Conservation (phyloP, 1,140 invertebrate species). For the Drosophila sturtevanti region DNA sequence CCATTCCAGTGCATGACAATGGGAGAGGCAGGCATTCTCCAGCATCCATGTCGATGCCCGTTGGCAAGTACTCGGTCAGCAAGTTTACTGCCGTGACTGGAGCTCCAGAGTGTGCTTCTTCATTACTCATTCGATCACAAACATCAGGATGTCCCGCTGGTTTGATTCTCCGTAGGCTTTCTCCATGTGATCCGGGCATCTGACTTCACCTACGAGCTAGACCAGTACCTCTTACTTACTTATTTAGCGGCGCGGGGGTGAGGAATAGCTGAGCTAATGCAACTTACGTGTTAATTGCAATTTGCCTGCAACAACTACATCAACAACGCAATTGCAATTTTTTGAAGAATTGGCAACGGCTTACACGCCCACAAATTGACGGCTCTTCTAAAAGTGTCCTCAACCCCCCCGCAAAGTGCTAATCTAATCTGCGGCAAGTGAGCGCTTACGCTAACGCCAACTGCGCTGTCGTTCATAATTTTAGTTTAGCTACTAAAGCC, state of each 20-base stretch:
- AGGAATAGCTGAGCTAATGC: constrained; percentile 1
- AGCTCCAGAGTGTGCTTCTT: too few species aligned
- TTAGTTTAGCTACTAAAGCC: constrained; percentile 14
- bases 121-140: too few species aligned
- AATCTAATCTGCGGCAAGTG: constrained; percentile 37
- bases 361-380: constrained; percentile 4
- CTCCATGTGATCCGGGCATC: too few species aligned
- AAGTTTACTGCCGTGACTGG: too few species aligned
- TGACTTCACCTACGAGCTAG: too few species aligned
- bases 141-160: too few species aligned
- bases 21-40: too few species aligned
- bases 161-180: too few species aligned
- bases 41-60: too few species aligned
- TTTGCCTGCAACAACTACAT: background rate
- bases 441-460: background rate
- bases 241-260: background rate
- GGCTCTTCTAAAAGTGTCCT: background rate
- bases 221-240: too few species aligned
- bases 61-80: too few species aligned
- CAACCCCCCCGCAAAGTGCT: constrained; percentile 12
- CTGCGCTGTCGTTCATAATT: constrained; percentile 21
- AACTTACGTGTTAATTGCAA: constrained; percentile 8
- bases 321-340: background rate
- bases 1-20: too few species aligned
- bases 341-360: background rate